Base-by-base conservation (phyloP, 1,140 invertebrate genomes). In the Drosophila rufa region DNA sequence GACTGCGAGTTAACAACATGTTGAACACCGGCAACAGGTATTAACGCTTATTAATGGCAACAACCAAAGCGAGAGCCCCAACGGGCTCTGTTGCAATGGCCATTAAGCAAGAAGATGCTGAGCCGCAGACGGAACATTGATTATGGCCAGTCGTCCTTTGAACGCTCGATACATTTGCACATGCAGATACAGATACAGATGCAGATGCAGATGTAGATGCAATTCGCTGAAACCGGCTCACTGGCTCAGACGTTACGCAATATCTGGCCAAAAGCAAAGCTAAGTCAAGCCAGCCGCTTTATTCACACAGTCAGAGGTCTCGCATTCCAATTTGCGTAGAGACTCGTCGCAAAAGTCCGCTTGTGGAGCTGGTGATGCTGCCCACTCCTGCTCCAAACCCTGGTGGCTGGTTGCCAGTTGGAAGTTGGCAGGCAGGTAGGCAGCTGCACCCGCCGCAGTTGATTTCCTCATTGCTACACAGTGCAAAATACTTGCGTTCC, bases 271-370 rank as follows among this genome's bases (percentile, higher is more conserved):
- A 69, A 68, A 86, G 61, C 60, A 60, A 77, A 80, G 57, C 61
- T 45, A 86, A 79, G 68, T 48, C 75, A 66, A 51, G 57, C 60
- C 48, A 77, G 50, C 62, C 64, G 50, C 43, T 82, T 80, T 82
- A 79, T 82, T 68, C 75, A 68, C 79, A 82, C 83, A 80, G 84
- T 79, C 84, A 89, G 84, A 89, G 84, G 84, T 89, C 84, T 90
- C 74, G 79, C 84, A 89, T 89, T 90, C 85, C 84, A 90, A 90
- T 84, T 89, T 89, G 84, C 84, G 85, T 90, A 80, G 84, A 77
- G 83, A 77, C 75, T 77, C 79, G 77, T 64, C 65, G 62, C 58
- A 58, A 67, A 50, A 59, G 43, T 75, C 30, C 30, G 38, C 51
- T 73, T 38, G 45, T 40, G 30, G 43, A 36, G 66, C 60, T 60